These are phyloP conservation scores for Lycodopsis pacificus DNA, from an alignment of 2,797 vertebrate genomes.

Conservation along the genomic window DNA sequence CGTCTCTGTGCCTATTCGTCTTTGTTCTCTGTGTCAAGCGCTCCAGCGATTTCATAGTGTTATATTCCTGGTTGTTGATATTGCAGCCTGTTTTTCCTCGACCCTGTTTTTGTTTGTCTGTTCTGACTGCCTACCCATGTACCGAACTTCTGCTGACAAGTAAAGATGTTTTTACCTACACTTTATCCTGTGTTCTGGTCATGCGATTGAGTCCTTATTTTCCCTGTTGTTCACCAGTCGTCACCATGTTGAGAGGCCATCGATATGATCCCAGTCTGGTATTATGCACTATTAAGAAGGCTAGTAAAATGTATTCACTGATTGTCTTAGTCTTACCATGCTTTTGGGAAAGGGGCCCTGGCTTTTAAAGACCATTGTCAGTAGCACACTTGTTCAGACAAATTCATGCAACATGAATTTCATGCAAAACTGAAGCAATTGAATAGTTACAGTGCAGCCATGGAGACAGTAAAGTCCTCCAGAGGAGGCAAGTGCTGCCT, in stretches of 20 bases:
- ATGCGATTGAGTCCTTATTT: too few species aligned
- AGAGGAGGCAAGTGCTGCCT: conserved; percentile 92
- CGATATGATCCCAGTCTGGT: neutral
- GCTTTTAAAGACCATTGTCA: neutral
- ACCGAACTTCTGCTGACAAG: too few species aligned
- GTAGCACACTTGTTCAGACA: conserved; percentile 5
- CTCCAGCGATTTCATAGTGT: too few species aligned
- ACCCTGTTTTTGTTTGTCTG: too few species aligned
- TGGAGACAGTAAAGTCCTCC: conserved; percentile 94
- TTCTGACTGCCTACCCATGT: too few species aligned
- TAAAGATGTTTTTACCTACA: too few species aligned
- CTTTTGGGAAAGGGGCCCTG: neutral
- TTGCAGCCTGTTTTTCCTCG: too few species aligned
- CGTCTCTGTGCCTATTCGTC: too few species aligned
- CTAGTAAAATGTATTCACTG: neutral
- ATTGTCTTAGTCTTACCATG: neutral
- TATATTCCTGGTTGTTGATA: too few species aligned
- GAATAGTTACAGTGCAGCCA: conserved; percentile 90
- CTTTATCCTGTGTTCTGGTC: too few species aligned
- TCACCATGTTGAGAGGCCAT: neutral
- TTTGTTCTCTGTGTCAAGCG: too few species aligned
- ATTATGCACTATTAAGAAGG: neutral
- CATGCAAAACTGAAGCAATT: conserved; percentile 69
- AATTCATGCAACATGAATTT: conserved; percentile 18
- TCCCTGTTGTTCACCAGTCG: too few species aligned